phyloP scores from a whole-genome alignment of 1,140 invertebrate genomes.

The Hyposmocoma kahamanoa region DNA sequence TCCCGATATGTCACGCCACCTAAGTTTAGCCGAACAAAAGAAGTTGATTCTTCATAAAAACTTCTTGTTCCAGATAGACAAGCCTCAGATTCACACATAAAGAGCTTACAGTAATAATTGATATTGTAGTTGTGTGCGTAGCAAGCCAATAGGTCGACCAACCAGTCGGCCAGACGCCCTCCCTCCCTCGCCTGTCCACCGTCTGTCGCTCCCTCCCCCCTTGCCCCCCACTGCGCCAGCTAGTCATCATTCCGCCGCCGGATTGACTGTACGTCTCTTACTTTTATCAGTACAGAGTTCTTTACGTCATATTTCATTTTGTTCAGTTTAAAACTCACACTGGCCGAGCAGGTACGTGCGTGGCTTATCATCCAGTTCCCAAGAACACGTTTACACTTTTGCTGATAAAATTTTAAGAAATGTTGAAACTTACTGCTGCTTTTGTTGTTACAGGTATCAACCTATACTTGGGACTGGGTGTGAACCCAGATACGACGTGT shows the following conservation, averaged over 20 bases:
- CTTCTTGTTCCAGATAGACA: constrained; percentile 4
- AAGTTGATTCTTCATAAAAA: background rate
- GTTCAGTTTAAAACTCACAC: constrained; percentile 37
- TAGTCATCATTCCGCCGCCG: constrained; percentile 56
- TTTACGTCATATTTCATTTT: constrained; percentile 63
- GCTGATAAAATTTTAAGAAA: constrained; percentile 20
- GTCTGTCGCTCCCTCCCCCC: constrained; percentile 45
- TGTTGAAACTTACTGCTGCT: constrained; percentile 51
- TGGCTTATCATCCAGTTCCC: constrained; percentile 19
- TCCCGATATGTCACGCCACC: background rate
- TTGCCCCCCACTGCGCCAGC: constrained; percentile 47
- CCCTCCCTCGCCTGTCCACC: constrained; percentile 61
- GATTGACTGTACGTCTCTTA: constrained; percentile 23
- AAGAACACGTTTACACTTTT: constrained; percentile 15
- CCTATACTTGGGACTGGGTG: constrained; percentile 66
- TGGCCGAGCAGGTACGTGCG: constrained; percentile 42
- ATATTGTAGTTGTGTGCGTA: constrained; percentile 36
- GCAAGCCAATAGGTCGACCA: constrained; percentile 67
- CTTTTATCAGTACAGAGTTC: constrained; percentile 22
- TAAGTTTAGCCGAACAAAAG: background rate
- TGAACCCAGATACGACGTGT: constrained; percentile 64
- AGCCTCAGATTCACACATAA: constrained; percentile 25
- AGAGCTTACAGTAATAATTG: constrained; percentile 54
- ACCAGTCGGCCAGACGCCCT: constrained; percentile 67
- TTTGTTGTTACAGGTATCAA: constrained; percentile 71